Percentiles rank a stretch among this genome's conserved stretches.
Evolutionary conservation across 2,797 vertebrate species (phyloP).

Genomic region (Staurois parvus): DNA sequence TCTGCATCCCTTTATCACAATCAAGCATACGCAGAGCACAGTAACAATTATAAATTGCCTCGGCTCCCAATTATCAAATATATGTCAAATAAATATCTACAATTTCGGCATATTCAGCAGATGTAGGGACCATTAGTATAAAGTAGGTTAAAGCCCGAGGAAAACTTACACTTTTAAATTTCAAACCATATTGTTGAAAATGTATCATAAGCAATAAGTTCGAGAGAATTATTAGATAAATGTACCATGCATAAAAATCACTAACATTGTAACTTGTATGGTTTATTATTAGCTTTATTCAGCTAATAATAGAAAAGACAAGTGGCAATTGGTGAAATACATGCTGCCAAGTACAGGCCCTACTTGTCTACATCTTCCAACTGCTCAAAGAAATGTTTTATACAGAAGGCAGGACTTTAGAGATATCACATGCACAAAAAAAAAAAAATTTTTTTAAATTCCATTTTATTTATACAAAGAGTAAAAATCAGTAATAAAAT

Average conservation of each 20-base stretch:
- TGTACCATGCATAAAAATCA: slow-evolving; percentile 44
- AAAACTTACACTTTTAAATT: slow-evolving; percentile 44
- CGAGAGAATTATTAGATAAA: slow-evolving; percentile 46
- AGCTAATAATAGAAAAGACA: background rate
- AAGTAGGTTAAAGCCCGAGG: slow-evolving; percentile 32
- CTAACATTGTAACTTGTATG: slow-evolving; percentile 7
- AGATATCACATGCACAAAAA: too few species aligned
- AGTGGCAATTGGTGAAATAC: too few species aligned
- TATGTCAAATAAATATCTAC: slow-evolving; percentile 13
- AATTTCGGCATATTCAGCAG: slow-evolving; percentile 53
- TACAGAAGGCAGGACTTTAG: too few species aligned
- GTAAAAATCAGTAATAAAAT: too few species aligned
- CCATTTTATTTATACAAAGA: too few species aligned
- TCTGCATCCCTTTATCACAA: slow-evolving; percentile 15
- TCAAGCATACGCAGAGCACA: slow-evolving; percentile 14
- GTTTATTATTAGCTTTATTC: background rate
- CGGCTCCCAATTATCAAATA: slow-evolving; percentile 28
- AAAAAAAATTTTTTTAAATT: too few species aligned
- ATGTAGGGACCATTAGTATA: slow-evolving; percentile 20
- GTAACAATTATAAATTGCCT: slow-evolving; percentile 48
- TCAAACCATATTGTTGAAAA: slow-evolving; percentile 28
- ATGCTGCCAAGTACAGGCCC: too few species aligned
- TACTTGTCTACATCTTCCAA: too few species aligned
- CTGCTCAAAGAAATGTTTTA: too few species aligned
- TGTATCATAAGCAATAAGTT: slow-evolving; percentile 28